Evolutionary conservation across 2,113 vertebrate genomes (phyloP), one percentile per base, ranked within the genome.

Genomic region (Vombatus ursinus): DNA sequence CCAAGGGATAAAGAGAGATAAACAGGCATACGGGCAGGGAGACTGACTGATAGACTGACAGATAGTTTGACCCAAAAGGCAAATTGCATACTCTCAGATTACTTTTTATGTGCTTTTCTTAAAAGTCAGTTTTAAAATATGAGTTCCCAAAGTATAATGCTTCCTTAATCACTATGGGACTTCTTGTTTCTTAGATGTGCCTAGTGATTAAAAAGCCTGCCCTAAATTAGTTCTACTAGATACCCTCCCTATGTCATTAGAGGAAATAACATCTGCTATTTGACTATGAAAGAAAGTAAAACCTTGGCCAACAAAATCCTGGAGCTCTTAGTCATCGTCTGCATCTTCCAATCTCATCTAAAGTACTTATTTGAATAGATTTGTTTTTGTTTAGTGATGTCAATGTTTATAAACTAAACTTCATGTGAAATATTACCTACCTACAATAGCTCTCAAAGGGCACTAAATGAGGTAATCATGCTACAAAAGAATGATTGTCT

Each of bases 331-430:
- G 95, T 49, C 57, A 49, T 90, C n/a, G 52, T 93, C 90, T 91
- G 51, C 90, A 96, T 50, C 31, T 95, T 95, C 93, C 0, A 0
- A 1, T 95, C 92, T 92, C 61, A 95, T 51, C 28, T 92, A 90
- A 90, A 90, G 49, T 90, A 96, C 96, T 96, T 95, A 93, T 92
- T 90, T 95, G 93, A 97, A 95, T 93, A 53, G 51, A 96, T 96
- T 97, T 98, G 93, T 51, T 97, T 98, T 96, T 68, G 92, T 77
- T 96, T 84, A 92, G 50, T 61, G 77, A 96, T 92, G 37, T 95
- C 48, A 94, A 44, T 94, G 94, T 90, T 90, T 89, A 96, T 92
- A 96, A 91, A 94, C 90, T 48, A 92, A 96, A 97, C 52, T 92
- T 53, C 53, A 52, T 26, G 91, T 95, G 93, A 97, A 96, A 95